These are phyloP conservation scores for Eidolon helvum DNA, from an alignment of 2,113 vertebrate genomes.

Conservation along the genomic window DNA sequence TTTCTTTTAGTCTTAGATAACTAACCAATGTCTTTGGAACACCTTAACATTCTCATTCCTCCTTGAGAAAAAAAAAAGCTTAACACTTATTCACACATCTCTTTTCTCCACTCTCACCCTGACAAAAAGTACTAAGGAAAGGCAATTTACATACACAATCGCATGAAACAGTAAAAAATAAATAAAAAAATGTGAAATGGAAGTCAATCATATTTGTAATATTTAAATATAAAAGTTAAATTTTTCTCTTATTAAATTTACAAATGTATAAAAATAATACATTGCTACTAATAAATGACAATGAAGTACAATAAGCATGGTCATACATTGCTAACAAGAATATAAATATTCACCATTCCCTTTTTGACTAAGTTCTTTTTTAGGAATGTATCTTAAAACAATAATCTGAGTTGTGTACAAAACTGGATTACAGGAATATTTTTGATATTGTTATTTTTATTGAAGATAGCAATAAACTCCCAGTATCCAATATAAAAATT, in stretches of 20 bases:
- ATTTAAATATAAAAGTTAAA: conserved; percentile 25
- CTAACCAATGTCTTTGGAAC: background rate
- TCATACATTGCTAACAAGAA: background rate
- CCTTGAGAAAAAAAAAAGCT: background rate
- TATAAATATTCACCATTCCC: background rate
- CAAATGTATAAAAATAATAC: background rate
- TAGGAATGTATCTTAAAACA: background rate
- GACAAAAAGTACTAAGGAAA: background rate
- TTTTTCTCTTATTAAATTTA: background rate
- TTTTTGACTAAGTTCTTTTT: background rate
- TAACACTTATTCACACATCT: background rate
- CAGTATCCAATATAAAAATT: background rate
- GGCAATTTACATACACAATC: background rate
- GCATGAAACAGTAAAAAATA: background rate
- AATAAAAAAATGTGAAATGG: background rate
- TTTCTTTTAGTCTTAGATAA: background rate
- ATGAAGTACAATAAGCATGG: background rate
- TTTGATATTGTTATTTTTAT: background rate
- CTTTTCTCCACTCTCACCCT: background rate
- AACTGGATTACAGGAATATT: background rate
- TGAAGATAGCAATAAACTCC: background rate
- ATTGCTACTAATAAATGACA: background rate
- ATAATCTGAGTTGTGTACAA: background rate
- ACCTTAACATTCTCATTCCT: background rate
- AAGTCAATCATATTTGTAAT: background rate